phyloP scores from a whole-genome alignment of 2,113 vertebrate species.

The Puffinus mauretanicus region DNA sequence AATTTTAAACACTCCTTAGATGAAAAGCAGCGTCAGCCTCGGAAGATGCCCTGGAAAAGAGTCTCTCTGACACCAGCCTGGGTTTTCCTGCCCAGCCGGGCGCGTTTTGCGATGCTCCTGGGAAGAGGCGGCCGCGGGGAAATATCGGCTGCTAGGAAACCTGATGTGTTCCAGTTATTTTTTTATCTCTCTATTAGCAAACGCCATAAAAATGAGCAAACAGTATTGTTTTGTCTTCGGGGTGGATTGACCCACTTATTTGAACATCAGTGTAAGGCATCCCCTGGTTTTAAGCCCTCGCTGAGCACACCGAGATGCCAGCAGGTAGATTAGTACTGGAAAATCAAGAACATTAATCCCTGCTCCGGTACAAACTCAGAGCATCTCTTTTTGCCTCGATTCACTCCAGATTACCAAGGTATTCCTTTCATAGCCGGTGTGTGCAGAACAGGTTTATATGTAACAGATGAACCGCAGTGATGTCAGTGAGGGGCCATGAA shows the following conservation, averaged over 20 bases:
- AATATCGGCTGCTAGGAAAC: background rate
- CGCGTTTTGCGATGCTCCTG: background rate
- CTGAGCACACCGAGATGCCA: background rate
- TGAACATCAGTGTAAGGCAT: background rate
- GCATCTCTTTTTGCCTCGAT: background rate
- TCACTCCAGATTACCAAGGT: background rate
- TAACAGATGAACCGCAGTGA: fast-evolving
- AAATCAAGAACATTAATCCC: background rate
- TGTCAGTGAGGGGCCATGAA: background rate
- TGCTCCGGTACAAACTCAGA: background rate
- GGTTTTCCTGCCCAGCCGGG: background rate
- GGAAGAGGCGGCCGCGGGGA: fast-evolving
- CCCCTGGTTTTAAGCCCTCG: background rate
- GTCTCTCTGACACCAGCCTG: background rate
- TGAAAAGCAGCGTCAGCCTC: background rate
- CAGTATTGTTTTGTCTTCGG: background rate
- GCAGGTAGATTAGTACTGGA: background rate
- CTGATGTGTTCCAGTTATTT: background rate
- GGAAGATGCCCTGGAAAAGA: background rate
- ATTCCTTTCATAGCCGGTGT: fast-evolving
- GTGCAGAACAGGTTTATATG: fast-evolving
- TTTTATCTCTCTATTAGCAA: background rate
- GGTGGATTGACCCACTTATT: background rate
- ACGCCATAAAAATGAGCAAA: background rate
- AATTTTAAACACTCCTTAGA: background rate